Evolutionary conservation across 2,797 vertebrate species (phyloP).

Genomic region (Hyperoplus lanceolatus): DNA sequence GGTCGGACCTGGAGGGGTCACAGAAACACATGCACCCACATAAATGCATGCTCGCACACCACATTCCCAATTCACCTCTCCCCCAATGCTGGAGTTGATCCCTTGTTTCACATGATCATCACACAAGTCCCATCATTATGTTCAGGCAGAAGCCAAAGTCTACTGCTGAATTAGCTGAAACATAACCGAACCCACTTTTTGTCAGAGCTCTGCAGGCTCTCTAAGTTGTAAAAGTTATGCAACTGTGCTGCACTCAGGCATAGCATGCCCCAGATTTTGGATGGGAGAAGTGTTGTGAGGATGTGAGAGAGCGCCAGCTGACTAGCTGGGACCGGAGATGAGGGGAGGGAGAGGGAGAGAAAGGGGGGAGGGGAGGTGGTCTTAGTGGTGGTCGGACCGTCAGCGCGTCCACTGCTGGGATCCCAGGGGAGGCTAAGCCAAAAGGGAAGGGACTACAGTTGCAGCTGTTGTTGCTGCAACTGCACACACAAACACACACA

Average conservation of each 20-base stretch:
- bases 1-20: slow-evolving; percentile 34
- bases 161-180: slow-evolving; percentile 22
- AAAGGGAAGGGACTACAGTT: slow-evolving; percentile 71
- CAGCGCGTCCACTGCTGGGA: slow-evolving; percentile 69
- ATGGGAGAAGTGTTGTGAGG: slow-evolving; percentile 40
- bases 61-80: slow-evolving; percentile 12
- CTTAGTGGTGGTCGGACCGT: slow-evolving; percentile 53
- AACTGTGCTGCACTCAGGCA: slow-evolving; percentile 40
- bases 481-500: slow-evolving; percentile 15
- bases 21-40: slow-evolving; percentile 34
- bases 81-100: slow-evolving; percentile 23
- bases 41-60: background rate
- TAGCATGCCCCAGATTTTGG: slow-evolving; percentile 72
- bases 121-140: background rate
- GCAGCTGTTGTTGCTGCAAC: slow-evolving; percentile 73
- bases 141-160: slow-evolving; percentile 32
- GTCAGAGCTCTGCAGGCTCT: slow-evolving; percentile 29
- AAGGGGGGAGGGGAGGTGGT: background rate
- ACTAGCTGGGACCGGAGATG: slow-evolving; percentile 51
- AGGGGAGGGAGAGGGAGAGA: background rate
- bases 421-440: slow-evolving; percentile 74
- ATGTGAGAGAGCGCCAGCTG: slow-evolving; percentile 84
- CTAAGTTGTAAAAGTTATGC: slow-evolving; percentile 29
- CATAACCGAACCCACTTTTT: slow-evolving; percentile 10
- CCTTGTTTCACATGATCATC: slow-evolving; percentile 32